Evolutionary conservation across 2,888 invertebrate genomes (phyloP), one percentile per base, ranked within the genome.

Genomic region (Archips crataeganus): DNA sequence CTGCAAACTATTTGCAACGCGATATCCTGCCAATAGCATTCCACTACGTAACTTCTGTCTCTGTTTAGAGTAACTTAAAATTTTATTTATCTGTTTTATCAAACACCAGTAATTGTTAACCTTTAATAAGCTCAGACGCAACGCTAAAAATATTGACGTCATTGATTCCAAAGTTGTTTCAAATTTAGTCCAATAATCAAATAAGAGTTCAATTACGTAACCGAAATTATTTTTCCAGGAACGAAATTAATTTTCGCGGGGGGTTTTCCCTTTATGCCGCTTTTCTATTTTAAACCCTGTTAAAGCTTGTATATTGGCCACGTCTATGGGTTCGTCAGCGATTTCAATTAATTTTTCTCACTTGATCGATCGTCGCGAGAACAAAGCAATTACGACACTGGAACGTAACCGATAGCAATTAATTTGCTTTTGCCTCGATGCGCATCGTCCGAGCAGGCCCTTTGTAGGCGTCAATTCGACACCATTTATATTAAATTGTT

Each of bases 321-420:
- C 79, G 80, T 81, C 81, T 81, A 80, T 64, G 79, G 81, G 81
- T 85, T 83, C 81, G 82, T 88, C 85, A 85, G 74, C 75, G 70
- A 88, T 88, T 91, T 90, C 90, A 93, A 92, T 93, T 93, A 93
- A 87, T 92, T 92, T 93, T 92, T 92, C 90, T 90, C 88, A 90
- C 90, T 92, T 91, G 91, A 92, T 92, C 89, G 88, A 91, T 90
- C 85, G 87, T 83, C 84, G 85, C 84, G 87, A 85, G 89, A 90
- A 93, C 90, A 92, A 91, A 91, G 92, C 91, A 93, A 93, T 93
- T 93, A 92, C 91, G 88, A 89, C 86, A 88, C 85, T 86, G 88
- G 86, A 86, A 86, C 89, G 89, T 90, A 90, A 90, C 90, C 91
- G 87, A 93, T 91, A 88, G 90, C 93, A 93, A 94, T 93, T 93